Conservation (phyloP, 2,113 vertebrate species). For the Phainopepla nitens region DNA sequence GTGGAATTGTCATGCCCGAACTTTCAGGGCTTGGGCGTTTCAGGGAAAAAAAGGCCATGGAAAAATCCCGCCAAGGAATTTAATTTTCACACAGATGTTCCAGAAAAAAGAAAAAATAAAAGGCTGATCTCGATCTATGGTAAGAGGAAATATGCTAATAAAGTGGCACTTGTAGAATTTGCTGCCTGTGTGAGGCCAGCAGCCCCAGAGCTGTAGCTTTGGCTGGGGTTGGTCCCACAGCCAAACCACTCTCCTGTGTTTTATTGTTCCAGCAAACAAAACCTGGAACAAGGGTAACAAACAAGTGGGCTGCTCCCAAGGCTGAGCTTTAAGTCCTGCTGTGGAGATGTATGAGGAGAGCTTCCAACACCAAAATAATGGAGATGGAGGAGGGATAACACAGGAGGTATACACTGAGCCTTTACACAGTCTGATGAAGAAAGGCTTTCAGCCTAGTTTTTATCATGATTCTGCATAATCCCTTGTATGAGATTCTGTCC, state of each 20-base stretch:
- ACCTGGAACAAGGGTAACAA: constrained; percentile 49
- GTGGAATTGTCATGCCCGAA: not conserved
- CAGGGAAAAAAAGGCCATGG: not conserved
- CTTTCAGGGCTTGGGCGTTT: not conserved
- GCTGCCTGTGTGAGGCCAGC: not conserved
- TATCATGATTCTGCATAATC: not conserved
- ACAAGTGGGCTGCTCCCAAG: not conserved
- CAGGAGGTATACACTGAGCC: fast-evolving
- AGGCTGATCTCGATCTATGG: not conserved
- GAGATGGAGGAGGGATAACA: not conserved
- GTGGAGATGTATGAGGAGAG: not conserved
- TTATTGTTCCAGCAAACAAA: constrained; percentile 57
- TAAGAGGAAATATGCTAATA: not conserved
- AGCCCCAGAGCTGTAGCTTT: not conserved
- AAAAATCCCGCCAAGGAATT: not conserved
- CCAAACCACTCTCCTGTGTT: not conserved
- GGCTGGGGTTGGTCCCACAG: not conserved
- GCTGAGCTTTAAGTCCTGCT: not conserved
- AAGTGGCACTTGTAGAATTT: not conserved
- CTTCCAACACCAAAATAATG: not conserved
- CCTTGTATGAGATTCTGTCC: not conserved
- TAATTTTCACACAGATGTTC: not conserved
- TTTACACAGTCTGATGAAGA: not conserved
- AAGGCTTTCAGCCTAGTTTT: not conserved
- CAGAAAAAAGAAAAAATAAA: not conserved